These are phyloP conservation scores for Ictalurus punctatus DNA, from an alignment of 2,113 vertebrate genomes.

Conservation along the genomic window DNA sequence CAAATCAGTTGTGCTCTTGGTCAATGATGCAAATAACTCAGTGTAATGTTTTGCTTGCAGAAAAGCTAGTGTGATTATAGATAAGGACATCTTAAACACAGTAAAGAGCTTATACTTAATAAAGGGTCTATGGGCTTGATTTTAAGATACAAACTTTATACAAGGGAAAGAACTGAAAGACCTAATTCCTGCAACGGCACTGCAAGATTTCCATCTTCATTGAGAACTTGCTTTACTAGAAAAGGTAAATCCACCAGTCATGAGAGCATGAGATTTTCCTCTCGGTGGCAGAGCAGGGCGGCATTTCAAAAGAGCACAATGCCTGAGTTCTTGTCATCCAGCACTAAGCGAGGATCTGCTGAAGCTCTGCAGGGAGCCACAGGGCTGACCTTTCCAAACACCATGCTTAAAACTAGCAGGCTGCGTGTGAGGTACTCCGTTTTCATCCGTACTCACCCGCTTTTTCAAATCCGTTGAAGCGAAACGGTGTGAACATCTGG, in stretches of 20 bases:
- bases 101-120: background rate
- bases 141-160: background rate
- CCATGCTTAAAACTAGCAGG: slow-evolving; percentile 11
- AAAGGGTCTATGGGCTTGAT: background rate
- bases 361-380: slow-evolving; percentile 27
- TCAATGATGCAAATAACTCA: background rate
- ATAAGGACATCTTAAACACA: background rate
- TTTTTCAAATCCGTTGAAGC: slow-evolving; percentile 24
- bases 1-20: background rate
- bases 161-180: background rate
- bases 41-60: background rate
- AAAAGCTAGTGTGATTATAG: background rate
- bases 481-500: slow-evolving; percentile 33
- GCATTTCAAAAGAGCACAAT: slow-evolving; percentile 21
- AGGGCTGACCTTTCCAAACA: slow-evolving; percentile 50
- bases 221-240: background rate
- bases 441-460: slow-evolving; percentile 27
- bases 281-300: slow-evolving; percentile 13
- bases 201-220: background rate
- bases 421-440: background rate
- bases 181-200: too few species aligned
- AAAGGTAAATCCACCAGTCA: background rate
- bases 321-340: slow-evolving; percentile 22
- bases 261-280: slow-evolving; percentile 3
- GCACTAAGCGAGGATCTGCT: slow-evolving; percentile 19